Conservation (phyloP, 1,140 invertebrate genomes). For the Chymomyza costata region DNA sequence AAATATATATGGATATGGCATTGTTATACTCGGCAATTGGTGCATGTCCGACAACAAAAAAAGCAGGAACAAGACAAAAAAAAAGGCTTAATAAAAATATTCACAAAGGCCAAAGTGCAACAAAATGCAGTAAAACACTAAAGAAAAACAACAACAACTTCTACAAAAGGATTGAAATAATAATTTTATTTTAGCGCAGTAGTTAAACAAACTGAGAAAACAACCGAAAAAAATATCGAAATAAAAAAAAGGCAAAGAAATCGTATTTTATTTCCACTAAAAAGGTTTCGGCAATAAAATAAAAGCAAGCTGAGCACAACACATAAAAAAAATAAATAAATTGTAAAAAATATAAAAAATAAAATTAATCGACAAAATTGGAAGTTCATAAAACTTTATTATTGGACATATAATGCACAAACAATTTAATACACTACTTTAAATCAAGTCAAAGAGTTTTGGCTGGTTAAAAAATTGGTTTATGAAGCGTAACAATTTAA, state of each 20-base stretch:
- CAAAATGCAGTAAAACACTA: constrained; percentile 21
- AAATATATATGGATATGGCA: constrained; percentile 39
- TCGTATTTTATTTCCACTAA: background rate
- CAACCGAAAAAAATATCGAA: too few species aligned
- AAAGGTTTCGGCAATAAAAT: background rate
- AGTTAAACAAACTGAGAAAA: too few species aligned
- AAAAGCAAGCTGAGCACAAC: background rate
- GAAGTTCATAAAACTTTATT: too few species aligned
- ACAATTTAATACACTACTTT: too few species aligned
- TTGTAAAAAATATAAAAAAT: too few species aligned
- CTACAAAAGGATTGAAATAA: constrained; percentile 34
- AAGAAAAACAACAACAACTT: background rate
- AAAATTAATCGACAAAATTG: too few species aligned
- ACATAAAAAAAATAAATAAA: background rate
- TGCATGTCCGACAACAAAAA: constrained; percentile 17
- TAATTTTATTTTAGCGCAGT: constrained; percentile 25
- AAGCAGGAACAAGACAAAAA: constrained; percentile 1
- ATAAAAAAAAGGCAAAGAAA: background rate
- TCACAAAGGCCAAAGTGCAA: constrained; percentile 24
- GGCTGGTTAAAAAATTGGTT: too few species aligned
- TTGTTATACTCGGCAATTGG: constrained; percentile 48
- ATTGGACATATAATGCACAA: too few species aligned
- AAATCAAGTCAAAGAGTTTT: too few species aligned
- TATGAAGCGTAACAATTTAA: too few species aligned
- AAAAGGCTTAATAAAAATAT: constrained; percentile 35